Evolutionary conservation across 2,797 vertebrate species (phyloP), one percentile per base, ranked within the genome.

Genomic region (Corythornis leucogaster): DNA sequence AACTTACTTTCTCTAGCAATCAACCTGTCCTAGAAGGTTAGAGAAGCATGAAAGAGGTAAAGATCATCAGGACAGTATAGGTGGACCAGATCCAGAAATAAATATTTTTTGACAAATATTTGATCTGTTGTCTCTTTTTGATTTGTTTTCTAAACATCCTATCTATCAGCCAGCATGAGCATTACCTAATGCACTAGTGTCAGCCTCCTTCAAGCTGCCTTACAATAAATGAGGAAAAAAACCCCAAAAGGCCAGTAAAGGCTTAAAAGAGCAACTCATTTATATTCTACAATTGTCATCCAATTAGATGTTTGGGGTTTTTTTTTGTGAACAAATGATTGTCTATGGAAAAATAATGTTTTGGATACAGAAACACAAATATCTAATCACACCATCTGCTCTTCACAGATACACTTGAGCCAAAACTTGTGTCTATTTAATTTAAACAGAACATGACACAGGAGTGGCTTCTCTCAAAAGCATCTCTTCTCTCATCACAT

Each of bases 351-450:
- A 92, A 87, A 59, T 33, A 78, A 73, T 75, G 59, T 79, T 95
- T 91, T 89, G 85, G 67, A 82, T 66, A 94, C 80, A 93, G 81
- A 89, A 92, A 61, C 51, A 87, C 51, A 91, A 92, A 89, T 61
- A 92, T 73, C 74, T 86, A 73, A 89, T 84, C 82, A 74, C 63
- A 70, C 70, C 82, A 94, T 84, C 94, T 92, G 80, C 74, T 93
- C 89, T 84, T 91, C 51, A 87, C 54, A 91, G 76, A 78, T 50
- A 90, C 13, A 66, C 31, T 67, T 51, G 46, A 87, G 69, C 90
- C 86, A 92, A 91, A 90, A 53, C 66, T 78, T 83, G 45, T 55
- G 40, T 69, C 71, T 71, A 8, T 90, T 88, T 92, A 84, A 74
- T 92, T 87, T 87, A 85, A 93, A 88, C 57, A 90, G 67, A 82